Evolutionary conservation across 2,888 invertebrate species (phyloP).

Genomic region (Melanostoma mellinum): DNA sequence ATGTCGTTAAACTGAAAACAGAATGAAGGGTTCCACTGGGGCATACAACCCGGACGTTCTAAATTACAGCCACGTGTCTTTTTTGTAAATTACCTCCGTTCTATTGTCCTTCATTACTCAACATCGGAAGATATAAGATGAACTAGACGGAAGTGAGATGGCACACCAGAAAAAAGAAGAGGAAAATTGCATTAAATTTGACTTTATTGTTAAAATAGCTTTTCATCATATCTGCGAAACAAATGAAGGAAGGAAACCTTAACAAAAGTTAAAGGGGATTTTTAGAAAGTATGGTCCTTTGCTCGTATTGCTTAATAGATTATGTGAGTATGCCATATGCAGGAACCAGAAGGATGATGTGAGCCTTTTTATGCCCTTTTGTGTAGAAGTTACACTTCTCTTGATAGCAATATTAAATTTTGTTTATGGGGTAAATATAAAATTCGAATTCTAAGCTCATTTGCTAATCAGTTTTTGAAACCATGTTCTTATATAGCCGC

Average conservation of each 20-base stretch:
- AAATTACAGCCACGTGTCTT: conserved; percentile 82
- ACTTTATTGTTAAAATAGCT: conserved; percentile 74
- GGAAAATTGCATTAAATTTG: conserved; percentile 81
- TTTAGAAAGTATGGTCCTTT: too few species aligned
- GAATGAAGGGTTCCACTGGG: conserved; percentile 11
- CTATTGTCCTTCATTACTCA: conserved; percentile 61
- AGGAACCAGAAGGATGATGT: too few species aligned
- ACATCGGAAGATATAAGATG: conserved; percentile 55
- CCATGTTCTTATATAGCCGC: too few species aligned
- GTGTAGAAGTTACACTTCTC: too few species aligned
- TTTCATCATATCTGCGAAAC: conserved; percentile 60
- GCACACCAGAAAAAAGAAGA: conserved; percentile 78
- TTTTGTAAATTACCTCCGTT: conserved; percentile 78
- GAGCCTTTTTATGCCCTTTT: too few species aligned
- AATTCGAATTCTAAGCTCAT: too few species aligned
- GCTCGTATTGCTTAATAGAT: too few species aligned
- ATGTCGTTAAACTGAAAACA: not conserved
- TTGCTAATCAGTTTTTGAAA: too few species aligned
- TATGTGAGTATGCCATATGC: too few species aligned
- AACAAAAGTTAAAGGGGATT: too few species aligned
- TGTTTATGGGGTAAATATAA: too few species aligned
- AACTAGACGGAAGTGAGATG: conserved; percentile 39
- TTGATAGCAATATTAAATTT: too few species aligned
- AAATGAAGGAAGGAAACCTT: not conserved
- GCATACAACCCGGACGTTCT: conserved; percentile 75